Evolutionary conservation across 2,113 vertebrate genomes (phyloP), one percentile per base, ranked within the genome.

Genomic region (Nymphicus hollandicus): DNA sequence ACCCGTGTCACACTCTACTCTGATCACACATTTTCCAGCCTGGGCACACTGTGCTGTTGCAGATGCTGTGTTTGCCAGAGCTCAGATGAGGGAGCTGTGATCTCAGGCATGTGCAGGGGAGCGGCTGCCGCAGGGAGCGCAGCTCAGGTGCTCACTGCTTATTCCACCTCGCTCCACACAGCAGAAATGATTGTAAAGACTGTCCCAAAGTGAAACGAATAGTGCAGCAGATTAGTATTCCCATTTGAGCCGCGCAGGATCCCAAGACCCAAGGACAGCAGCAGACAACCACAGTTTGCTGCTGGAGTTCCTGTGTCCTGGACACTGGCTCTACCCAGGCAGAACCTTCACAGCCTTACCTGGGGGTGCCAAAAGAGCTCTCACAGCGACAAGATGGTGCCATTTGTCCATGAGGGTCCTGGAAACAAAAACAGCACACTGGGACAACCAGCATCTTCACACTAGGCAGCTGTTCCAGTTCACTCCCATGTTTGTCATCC

Each of bases 211-310:
- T 3, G 28, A 63, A 37, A n/a, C 19, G 17, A 23, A 2, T 0
- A 3, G 65, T 0, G 0, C 3, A 24, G 27, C 2, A 1, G 79
- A 9, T 11, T 24, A 37, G 15, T 7, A 28, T 35, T 78, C 17
- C 84, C 33, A 0, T 0, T 3, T 0, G n/a, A 41, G 15, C 31
- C 18, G 2, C 0, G 14, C 15, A 24, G 47, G 74, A 19, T 37
- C 17, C 66, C 35, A 5, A 22, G 52, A 11, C 31, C 6, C 16
- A 3, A 33, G 37, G 55, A 10, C 9, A 29, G 61, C 6, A 46
- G 73, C 37, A 12, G 89, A 3, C 13, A 29, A 5, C 25, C 12
- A 1, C 1, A 2, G 46, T 58, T 58, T 33, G 35, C 69, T 2
- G 0, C 1, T 8, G 28, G 41, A 27, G 66, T 3, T 49, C 13